These are phyloP conservation scores for Fabriciana adippe DNA, from an alignment of 2,888 invertebrate species.

Conservation along the genomic window DNA sequence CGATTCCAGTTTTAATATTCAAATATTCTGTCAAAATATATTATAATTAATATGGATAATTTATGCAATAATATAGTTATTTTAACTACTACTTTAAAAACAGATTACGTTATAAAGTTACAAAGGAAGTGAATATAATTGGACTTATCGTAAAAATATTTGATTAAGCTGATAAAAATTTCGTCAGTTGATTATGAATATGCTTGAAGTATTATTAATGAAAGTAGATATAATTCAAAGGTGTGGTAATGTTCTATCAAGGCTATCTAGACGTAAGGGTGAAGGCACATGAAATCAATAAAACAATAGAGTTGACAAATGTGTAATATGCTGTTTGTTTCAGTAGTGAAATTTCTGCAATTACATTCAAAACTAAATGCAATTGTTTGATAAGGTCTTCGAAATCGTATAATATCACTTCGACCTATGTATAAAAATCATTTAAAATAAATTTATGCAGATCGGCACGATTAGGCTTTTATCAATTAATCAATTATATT, in stretches of 20 bases:
- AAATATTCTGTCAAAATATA: conserved; percentile 4
- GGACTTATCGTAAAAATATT: conserved; percentile 3
- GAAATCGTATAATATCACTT: too few relatives aligned
- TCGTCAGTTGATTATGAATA: neutral
- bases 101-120: neutral
- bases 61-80: neutral
- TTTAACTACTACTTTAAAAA: neutral
- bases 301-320: neutral
- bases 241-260: conserved; percentile 22
- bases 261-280: conserved; percentile 16
- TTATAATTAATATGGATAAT: conserved; percentile 9
- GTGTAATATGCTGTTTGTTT: neutral
- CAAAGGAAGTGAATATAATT: neutral
- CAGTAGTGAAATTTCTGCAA: neutral
- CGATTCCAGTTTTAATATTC: neutral
- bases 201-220: conserved; percentile 1
- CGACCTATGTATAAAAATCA: too few relatives aligned
- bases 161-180: neutral
- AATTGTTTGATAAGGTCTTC: too few relatives aligned
- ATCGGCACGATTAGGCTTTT: too few relatives aligned
- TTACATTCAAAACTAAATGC: too few relatives aligned
- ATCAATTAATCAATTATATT: too few relatives aligned
- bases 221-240: conserved; percentile 16
- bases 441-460: too few relatives aligned
- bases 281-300: neutral